phyloP scores from a whole-genome alignment of 2,888 invertebrate genomes.

The Amphipoea oculea region DNA sequence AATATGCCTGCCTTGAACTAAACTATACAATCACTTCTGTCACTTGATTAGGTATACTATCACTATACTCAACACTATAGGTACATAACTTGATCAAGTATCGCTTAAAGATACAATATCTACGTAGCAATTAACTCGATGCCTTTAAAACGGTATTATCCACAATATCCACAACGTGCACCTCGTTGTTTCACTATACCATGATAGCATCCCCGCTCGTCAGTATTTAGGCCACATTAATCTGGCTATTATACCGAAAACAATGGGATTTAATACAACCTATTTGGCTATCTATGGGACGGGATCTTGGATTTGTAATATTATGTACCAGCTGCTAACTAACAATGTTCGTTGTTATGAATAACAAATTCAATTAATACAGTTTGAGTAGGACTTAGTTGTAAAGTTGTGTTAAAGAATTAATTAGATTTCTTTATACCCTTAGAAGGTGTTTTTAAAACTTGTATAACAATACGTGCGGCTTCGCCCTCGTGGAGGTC shows the following conservation, averaged over 20 bases:
- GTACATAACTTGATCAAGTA: neutral
- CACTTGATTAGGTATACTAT: neutral
- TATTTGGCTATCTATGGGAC: constrained; percentile 54
- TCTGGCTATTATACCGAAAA: constrained; percentile 63
- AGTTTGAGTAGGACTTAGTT: constrained; percentile 16
- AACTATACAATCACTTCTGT: neutral
- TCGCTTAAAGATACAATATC: neutral
- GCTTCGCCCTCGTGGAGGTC: neutral
- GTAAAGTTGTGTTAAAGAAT: constrained; percentile 10
- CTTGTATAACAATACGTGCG: neutral
- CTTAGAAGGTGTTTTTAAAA: neutral
- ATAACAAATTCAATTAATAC: constrained; percentile 43
- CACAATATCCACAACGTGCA: neutral
- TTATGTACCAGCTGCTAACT: constrained; percentile 30
- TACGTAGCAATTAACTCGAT: constrained; percentile 4
- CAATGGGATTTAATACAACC: constrained; percentile 58
- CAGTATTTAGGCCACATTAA: constrained; percentile 60
- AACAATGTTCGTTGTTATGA: constrained; percentile 27
- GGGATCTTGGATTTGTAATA: constrained; percentile 49
- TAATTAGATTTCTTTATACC: constrained; percentile 26
- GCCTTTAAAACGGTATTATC: constrained; percentile 15
- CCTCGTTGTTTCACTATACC: neutral
- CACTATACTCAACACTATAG: neutral
- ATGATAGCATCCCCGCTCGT: constrained; percentile 21
- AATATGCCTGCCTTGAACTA: neutral